phyloP scores from a whole-genome alignment of 1,140 invertebrate genomes.

The Bicyclus anynana region DNA sequence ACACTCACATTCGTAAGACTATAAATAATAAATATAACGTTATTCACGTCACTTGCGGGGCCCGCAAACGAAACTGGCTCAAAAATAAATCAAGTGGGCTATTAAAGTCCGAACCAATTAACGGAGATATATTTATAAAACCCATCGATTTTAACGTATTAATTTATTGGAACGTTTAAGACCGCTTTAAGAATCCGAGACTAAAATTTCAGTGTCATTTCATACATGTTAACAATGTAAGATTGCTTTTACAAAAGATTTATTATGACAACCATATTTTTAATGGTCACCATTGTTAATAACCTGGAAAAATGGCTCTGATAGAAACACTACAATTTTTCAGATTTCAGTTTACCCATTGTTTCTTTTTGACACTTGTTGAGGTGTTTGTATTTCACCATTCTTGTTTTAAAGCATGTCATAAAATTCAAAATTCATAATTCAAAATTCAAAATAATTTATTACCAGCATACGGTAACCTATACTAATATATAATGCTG shows the following conservation, averaged over 20 bases:
- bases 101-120: conserved; percentile 47
- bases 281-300: too few relatives aligned
- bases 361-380: too few relatives aligned
- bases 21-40: conserved; percentile 30
- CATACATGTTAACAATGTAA: background rate
- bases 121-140: conserved; percentile 38
- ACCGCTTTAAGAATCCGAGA: background rate
- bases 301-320: too few relatives aligned
- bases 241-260: background rate
- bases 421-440: too few relatives aligned
- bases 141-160: conserved; percentile 27
- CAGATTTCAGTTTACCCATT: too few relatives aligned
- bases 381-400: too few relatives aligned
- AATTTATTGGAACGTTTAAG: conserved; percentile 22
- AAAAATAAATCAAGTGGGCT: conserved; percentile 38
- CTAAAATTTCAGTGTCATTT: background rate
- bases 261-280: background rate
- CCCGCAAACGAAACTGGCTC: conserved; percentile 30
- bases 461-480: too few relatives aligned
- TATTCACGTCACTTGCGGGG: conserved; percentile 25
- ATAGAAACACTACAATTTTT: too few relatives aligned
- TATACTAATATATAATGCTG: too few relatives aligned
- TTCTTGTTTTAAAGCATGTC: too few relatives aligned
- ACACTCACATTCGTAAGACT: conserved; percentile 9
- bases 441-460: too few relatives aligned